phyloP scores from a whole-genome alignment of 2,797 vertebrate genomes.

The Rhinichthys osculus region DNA sequence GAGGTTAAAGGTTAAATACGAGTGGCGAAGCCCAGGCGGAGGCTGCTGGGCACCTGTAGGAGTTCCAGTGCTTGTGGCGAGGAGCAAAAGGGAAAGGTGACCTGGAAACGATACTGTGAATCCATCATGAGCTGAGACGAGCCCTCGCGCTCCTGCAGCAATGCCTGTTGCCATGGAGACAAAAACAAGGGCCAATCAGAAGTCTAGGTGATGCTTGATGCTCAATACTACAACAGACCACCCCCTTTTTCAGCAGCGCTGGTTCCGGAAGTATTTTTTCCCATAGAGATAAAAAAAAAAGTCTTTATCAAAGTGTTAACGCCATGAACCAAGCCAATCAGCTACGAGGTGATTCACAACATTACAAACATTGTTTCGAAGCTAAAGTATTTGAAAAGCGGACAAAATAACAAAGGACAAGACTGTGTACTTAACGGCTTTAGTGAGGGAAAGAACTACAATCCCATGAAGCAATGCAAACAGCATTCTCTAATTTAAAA shows the following conservation, averaged over 20 bases:
- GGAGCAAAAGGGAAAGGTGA: constrained; percentile 90
- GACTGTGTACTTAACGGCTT: neutral
- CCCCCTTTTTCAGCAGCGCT: neutral
- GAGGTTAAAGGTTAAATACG: constrained; percentile 78
- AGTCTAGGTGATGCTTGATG: neutral
- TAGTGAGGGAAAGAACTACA: neutral
- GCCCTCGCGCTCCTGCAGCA: constrained; percentile 86
- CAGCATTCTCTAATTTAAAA: neutral
- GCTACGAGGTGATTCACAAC: neutral
- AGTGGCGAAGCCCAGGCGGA: constrained; percentile 89
- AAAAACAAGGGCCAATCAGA: neutral
- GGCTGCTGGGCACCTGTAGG: constrained; percentile 92
- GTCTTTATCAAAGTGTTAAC: neutral
- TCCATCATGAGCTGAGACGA: constrained; percentile 90
- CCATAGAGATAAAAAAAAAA: neutral
- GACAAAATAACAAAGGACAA: neutral
- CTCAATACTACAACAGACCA: neutral
- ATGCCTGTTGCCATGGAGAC: constrained; percentile 76
- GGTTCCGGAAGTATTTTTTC: neutral
- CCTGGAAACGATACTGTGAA: constrained; percentile 91
- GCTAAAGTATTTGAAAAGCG: neutral
- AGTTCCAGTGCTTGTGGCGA: constrained; percentile 91
- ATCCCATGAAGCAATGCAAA: neutral
- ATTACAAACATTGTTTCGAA: neutral
- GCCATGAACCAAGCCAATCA: neutral